These are phyloP conservation scores for Catagonus wagneri DNA, from an alignment of 2,113 vertebrate genomes.

Conservation along the genomic window DNA sequence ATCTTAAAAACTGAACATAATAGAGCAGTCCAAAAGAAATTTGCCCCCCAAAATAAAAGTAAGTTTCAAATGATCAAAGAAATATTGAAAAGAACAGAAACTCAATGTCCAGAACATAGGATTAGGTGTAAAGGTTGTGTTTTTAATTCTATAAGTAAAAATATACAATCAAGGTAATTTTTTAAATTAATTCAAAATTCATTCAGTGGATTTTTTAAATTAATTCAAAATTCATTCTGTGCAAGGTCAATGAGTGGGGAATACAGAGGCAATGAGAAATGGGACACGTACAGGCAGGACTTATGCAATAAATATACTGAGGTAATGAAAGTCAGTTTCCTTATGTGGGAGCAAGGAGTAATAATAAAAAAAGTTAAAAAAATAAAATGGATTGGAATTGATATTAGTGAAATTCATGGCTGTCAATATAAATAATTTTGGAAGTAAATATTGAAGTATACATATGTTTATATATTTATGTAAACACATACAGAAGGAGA, in stretches of 20 bases:
- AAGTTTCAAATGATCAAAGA: background rate
- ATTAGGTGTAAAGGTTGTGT: background rate
- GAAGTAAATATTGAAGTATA: background rate
- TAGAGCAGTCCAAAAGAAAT: background rate
- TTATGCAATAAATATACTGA: background rate
- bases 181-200: background rate
- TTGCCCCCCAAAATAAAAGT: background rate
- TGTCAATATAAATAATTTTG: background rate
- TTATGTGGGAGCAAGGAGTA: background rate
- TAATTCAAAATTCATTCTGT: no score
- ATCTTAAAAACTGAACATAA: background rate
- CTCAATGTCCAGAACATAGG: background rate
- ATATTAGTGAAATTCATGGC: background rate
- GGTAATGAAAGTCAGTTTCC: background rate
- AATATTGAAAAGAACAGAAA: background rate
- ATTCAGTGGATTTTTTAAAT: background rate
- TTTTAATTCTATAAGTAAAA: background rate
- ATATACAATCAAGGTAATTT: background rate
- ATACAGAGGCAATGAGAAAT: background rate
- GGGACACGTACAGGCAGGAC: background rate
- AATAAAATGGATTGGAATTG: background rate
- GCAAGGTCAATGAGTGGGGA: background rate
- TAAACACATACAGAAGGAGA: background rate
- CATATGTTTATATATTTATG: background rate
- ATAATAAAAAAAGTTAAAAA: background rate